Conservation (phyloP, 2,888 invertebrate genomes). For the Hermodice carunculata region DNA sequence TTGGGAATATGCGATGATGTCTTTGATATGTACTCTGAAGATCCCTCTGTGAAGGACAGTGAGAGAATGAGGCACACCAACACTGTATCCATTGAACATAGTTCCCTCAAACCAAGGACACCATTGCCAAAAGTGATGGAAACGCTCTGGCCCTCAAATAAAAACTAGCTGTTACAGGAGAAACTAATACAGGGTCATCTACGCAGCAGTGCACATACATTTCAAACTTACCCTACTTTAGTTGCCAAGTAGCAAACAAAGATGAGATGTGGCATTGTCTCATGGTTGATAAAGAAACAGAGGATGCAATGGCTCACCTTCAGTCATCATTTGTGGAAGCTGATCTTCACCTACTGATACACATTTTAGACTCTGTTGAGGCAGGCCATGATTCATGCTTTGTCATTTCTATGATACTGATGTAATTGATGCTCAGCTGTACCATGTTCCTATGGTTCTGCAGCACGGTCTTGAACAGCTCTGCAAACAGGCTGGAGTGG, state of each 20-base stretch:
- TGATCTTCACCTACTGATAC: slow-evolving; percentile 9
- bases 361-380: slow-evolving; percentile 11
- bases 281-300: slow-evolving; percentile 2
- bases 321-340: slow-evolving; percentile 21
- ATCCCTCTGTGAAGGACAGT: slow-evolving; percentile 17
- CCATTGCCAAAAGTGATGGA: slow-evolving; percentile 9
- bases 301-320: not conserved
- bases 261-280: slow-evolving; percentile 12
- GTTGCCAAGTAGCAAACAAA: slow-evolving; percentile 9
- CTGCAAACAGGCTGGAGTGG: slow-evolving; percentile 19
- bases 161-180: slow-evolving; percentile 19
- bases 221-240: not conserved
- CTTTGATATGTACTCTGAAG: slow-evolving; percentile 20
- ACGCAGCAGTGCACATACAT: not conserved
- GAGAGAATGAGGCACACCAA: slow-evolving; percentile 2
- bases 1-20: slow-evolving; percentile 23
- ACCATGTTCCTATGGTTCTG: slow-evolving; percentile 16
- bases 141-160: slow-evolving; percentile 11
- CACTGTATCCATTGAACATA: slow-evolving; percentile 15
- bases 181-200: slow-evolving; percentile 12
- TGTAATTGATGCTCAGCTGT: not conserved
- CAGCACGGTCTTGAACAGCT: slow-evolving; percentile 16
- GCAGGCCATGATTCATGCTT: slow-evolving; percentile 18
- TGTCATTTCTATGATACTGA: slow-evolving; percentile 15
- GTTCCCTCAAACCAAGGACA: slow-evolving; percentile 12